Percentiles rank a stretch among this genome's conserved stretches.
These are phyloP conservation scores for Dolichomitus sp. DNA, from an alignment of 2,888 invertebrate species.

Conservation along the genomic window DNA sequence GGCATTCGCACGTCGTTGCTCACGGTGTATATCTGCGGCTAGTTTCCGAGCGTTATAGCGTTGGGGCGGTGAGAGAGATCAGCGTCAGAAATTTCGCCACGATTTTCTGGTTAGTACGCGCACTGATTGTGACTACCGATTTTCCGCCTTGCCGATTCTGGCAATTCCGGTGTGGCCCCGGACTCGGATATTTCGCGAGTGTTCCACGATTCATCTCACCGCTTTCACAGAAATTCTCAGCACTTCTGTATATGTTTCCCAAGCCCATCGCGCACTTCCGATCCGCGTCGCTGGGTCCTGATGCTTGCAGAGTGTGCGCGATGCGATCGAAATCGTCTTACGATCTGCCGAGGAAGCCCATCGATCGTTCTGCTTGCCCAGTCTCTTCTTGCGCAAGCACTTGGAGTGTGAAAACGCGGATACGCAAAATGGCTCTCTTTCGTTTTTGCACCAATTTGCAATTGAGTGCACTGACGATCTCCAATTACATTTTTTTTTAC, in stretches of 20 bases:
- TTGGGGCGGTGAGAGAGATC: constrained; percentile 38
- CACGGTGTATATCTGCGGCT: constrained; percentile 25
- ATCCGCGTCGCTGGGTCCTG: constrained; percentile 58
- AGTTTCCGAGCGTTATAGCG: constrained; percentile 25
- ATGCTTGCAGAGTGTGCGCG: constrained; percentile 15
- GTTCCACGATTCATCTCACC: constrained; percentile 64
- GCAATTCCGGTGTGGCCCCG: constrained; percentile 45
- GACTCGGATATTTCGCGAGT: constrained; percentile 36
- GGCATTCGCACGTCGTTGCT: constrained; percentile 80
- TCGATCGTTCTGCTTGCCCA: neutral
- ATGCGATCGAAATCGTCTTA: neutral
- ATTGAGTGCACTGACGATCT: constrained; percentile 9
- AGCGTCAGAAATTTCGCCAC: constrained; percentile 72
- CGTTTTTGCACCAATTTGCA: neutral
- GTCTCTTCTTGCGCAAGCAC: constrained; percentile 29
- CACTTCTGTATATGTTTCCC: constrained; percentile 73
- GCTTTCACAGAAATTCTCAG: constrained; percentile 59
- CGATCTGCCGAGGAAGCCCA: neutral
- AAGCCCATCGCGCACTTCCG: constrained; percentile 59
- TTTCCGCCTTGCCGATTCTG: constrained; percentile 81
- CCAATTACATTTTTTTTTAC: constrained; percentile 16
- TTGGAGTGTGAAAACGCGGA: constrained; percentile 43
- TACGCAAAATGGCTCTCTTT: neutral
- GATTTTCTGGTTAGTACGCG: constrained; percentile 82
- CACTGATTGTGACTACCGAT: constrained; percentile 81